Percentiles rank a stretch among this genome's conserved stretches.
Conservation (phyloP, 2,797 vertebrate species). For the Catharus ustulatus region DNA sequence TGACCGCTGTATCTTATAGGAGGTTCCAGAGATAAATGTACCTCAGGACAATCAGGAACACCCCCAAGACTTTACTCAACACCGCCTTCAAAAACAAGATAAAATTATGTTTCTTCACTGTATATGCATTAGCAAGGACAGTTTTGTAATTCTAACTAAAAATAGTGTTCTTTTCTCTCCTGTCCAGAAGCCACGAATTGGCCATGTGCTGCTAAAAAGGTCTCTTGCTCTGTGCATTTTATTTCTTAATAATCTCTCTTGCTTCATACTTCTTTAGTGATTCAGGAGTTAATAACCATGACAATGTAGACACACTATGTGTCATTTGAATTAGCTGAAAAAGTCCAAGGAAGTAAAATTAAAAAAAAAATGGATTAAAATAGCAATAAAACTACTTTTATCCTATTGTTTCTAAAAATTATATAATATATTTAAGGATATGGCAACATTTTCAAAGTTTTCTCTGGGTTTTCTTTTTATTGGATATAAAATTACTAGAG, state of each 20-base stretch:
- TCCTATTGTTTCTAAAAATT: not conserved
- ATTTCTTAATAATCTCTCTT: not conserved
- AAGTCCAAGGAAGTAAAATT: not conserved
- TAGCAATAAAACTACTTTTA: not conserved
- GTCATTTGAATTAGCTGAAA: not conserved
- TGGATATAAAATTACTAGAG: not conserved
- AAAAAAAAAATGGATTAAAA: not conserved
- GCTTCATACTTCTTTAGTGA: not conserved
- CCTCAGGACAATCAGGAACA: not conserved
- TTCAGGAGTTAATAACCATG: not conserved
- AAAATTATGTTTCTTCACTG: not conserved
- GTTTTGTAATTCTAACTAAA: not conserved
- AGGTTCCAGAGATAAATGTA: not conserved
- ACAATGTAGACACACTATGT: too few relatives aligned
- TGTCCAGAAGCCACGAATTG: not conserved
- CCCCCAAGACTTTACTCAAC: not conserved
- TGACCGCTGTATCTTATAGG: too few relatives aligned
- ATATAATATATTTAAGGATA: not conserved
- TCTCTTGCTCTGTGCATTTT: fast-evolving
- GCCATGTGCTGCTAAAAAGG: not conserved
- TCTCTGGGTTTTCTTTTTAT: not conserved
- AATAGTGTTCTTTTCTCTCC: not conserved
- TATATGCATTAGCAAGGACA: not conserved
- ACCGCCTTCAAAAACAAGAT: not conserved
- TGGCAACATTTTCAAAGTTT: not conserved